Percentiles rank a stretch among this genome's conserved stretches.
These are phyloP conservation scores for Achatina immaculata DNA, from an alignment of 1,140 invertebrate genomes.

Conservation along the genomic window DNA sequence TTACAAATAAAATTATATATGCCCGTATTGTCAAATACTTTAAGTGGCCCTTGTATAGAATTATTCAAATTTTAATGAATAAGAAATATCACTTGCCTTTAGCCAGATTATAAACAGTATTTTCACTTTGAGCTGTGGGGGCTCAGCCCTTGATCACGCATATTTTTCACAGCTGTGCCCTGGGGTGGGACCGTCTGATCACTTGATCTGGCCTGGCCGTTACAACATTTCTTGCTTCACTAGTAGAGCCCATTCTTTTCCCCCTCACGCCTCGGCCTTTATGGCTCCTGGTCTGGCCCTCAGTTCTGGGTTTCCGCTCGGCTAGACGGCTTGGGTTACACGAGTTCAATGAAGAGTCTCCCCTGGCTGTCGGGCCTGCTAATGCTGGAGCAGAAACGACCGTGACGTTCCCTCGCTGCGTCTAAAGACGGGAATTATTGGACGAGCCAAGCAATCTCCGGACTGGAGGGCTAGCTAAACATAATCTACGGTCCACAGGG, in stretches of 20 bases:
- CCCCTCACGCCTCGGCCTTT: background rate
- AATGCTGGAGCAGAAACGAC: background rate
- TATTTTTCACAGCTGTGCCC: too few relatives aligned
- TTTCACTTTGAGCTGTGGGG: too few relatives aligned
- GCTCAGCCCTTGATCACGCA: too few relatives aligned
- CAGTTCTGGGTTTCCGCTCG: background rate
- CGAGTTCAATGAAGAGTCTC: constrained; percentile 3
- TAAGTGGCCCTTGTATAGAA: too few relatives aligned
- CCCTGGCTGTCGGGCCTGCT: background rate
- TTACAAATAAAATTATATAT: too few relatives aligned
- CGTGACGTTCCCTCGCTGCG: background rate
- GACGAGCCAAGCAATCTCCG: background rate
- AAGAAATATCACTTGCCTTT: too few relatives aligned
- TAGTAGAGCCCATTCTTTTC: background rate
- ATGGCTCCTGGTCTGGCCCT: background rate
- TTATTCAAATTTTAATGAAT: too few relatives aligned
- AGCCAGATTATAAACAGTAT: too few relatives aligned
- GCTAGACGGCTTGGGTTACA: background rate
- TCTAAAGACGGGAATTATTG: constrained; percentile 6
- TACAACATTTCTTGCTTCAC: background rate
- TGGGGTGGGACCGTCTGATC: too few relatives aligned
- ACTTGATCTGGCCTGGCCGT: background rate
- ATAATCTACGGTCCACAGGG: background rate
- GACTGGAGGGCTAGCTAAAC: constrained; percentile 7
- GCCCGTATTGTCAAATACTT: too few relatives aligned